Conservation (phyloP, 1,140 invertebrate genomes). For the Leucophenga varia region DNA sequence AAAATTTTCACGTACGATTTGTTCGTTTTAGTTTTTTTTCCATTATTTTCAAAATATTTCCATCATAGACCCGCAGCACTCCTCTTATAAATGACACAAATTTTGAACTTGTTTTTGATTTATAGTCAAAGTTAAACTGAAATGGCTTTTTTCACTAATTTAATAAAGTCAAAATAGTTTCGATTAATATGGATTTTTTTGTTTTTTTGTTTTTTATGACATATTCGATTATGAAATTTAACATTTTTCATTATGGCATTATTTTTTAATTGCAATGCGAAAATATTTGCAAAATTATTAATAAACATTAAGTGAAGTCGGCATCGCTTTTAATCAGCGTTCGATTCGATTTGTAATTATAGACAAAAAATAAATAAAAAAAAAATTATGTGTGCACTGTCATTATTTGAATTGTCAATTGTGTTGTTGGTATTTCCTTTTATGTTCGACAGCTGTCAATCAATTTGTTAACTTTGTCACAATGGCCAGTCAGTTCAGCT, state of each 20-base stretch:
- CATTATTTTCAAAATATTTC: too few species aligned
- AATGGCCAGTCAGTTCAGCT: neutral
- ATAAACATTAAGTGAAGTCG: too few species aligned
- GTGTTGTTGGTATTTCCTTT: slow-evolving; percentile 37
- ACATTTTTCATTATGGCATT: too few species aligned
- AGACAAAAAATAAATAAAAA: too few species aligned
- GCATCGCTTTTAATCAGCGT: too few species aligned
- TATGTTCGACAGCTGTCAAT: slow-evolving; percentile 43
- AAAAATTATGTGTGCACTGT: too few species aligned
- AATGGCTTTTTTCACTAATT: slow-evolving; percentile 24
- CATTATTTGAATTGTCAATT: slow-evolving; percentile 1
- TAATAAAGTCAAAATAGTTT: slow-evolving; percentile 50
- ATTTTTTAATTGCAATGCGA: too few species aligned
- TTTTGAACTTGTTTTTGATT: slow-evolving; percentile 34
- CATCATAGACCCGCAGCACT: too few species aligned
- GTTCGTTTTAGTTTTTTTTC: too few species aligned
- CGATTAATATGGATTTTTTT: slow-evolving; percentile 7
- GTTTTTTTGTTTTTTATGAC: neutral
- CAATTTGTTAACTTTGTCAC: slow-evolving; percentile 40
- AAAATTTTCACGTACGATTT: slow-evolving; percentile 44
- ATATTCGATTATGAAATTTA: too few species aligned
- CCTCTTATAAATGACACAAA: slow-evolving; percentile 39
- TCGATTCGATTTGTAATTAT: too few species aligned
- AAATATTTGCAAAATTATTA: too few species aligned
- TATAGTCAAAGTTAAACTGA: slow-evolving; percentile 22